phyloP scores from a whole-genome alignment of 2,888 invertebrate genomes.

The Netelia melanura region DNA sequence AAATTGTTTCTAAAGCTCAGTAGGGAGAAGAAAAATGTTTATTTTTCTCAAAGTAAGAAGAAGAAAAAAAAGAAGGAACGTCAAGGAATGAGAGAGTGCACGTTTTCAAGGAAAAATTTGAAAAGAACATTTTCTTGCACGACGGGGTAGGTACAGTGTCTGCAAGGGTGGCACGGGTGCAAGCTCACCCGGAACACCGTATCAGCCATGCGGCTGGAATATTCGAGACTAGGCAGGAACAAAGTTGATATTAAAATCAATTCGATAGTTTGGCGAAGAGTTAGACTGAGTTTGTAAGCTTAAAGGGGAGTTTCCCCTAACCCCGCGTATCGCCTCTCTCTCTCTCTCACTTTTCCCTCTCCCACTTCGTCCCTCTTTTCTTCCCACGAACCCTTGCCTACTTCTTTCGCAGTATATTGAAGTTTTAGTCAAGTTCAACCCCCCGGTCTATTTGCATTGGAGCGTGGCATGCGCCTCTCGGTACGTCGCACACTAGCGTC shows the following conservation, averaged over 20 bases:
- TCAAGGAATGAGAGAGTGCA: conserved; percentile 42
- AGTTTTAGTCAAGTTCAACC: conserved; percentile 81
- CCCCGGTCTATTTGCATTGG: conserved; percentile 81
- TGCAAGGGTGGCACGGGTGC: conserved; percentile 4
- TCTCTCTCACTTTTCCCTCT: not conserved
- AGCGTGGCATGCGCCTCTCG: conserved; percentile 60
- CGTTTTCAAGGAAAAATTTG: conserved; percentile 33
- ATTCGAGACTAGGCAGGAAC: conserved; percentile 75
- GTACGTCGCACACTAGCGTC: conserved; percentile 42
- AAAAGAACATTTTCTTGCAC: conserved; percentile 31
- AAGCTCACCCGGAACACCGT: conserved; percentile 32
- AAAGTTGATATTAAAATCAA: conserved; percentile 84
- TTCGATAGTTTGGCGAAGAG: conserved; percentile 80
- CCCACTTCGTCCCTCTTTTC: conserved; percentile 11
- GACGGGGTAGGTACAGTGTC: not conserved
- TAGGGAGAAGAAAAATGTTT: not conserved
- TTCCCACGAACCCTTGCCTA: conserved; percentile 56
- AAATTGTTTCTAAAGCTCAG: no score
- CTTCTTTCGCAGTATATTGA: conserved; percentile 78
- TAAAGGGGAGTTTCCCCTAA: conserved; percentile 64
- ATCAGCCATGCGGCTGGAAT: conserved; percentile 61
- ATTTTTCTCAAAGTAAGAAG: conserved; percentile 26
- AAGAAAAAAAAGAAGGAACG: conserved; percentile 57
- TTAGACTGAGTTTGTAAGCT: conserved; percentile 81
- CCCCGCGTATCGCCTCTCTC: not conserved